These are phyloP conservation scores for Monopterus albus DNA, from an alignment of 2,113 vertebrate species.

Conservation along the genomic window DNA sequence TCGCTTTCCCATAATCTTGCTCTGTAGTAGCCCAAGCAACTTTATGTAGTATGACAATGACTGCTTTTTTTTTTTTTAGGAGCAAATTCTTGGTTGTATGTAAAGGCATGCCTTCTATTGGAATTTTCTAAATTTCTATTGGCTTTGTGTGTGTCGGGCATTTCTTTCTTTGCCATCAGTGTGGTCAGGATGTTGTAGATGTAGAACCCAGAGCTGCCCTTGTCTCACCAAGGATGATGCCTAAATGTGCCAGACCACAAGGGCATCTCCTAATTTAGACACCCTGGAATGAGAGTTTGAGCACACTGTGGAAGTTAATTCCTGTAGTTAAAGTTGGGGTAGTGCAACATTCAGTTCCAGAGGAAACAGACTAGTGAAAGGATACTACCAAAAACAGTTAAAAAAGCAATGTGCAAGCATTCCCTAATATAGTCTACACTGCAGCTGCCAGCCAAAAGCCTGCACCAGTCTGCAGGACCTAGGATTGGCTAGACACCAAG, in stretches of 20 bases:
- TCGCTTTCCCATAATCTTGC: background rate
- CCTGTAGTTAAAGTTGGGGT: slow-evolving; percentile 13
- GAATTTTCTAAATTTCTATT: no score
- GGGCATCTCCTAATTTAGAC: slow-evolving; percentile 42
- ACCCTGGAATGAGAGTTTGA: slow-evolving; percentile 21
- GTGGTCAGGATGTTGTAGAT: no score
- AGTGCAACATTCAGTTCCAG: background rate
- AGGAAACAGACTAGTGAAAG: slow-evolving; percentile 11
- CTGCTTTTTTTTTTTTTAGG: background rate
- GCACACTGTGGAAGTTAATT: slow-evolving; percentile 17
- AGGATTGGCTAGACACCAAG: slow-evolving; percentile 13
- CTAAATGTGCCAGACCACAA: background rate
- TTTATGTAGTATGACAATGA: background rate
- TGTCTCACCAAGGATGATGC: background rate
- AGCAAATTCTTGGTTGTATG: no score
- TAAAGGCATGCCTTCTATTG: no score
- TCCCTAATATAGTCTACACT: slow-evolving; percentile 51
- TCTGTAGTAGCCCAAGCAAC: slow-evolving; percentile 7
- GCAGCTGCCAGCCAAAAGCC: slow-evolving; percentile 17
- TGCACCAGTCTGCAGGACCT: slow-evolving; percentile 17
- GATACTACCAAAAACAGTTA: slow-evolving; percentile 35
- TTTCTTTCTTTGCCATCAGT: no score
- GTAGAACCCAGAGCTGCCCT: background rate
- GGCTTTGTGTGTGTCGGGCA: no score
- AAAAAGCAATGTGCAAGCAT: slow-evolving; percentile 20